Conservation (phyloP, 2,888 invertebrate species). For the Coelinius sp. region DNA sequence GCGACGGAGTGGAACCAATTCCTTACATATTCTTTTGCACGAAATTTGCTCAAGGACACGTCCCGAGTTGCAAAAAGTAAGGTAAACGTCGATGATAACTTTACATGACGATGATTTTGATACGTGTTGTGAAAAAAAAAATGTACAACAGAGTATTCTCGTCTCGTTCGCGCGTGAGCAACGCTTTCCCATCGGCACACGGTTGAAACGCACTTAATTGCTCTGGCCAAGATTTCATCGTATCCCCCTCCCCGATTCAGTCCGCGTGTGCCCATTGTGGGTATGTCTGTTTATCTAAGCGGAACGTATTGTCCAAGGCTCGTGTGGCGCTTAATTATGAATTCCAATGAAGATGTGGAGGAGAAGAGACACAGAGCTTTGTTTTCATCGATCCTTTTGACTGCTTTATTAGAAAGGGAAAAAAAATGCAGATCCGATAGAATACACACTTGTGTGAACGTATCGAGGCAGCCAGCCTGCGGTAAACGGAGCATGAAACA, state of each 20-base stretch:
- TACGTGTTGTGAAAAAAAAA: slow-evolving; percentile 23
- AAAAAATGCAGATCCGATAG: slow-evolving; percentile 8
- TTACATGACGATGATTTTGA: slow-evolving; percentile 30
- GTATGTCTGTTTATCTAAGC: not conserved
- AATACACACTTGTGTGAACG: slow-evolving; percentile 19
- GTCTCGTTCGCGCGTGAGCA: slow-evolving; percentile 46
- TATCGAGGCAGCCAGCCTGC: slow-evolving; percentile 46
- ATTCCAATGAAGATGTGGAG: slow-evolving; percentile 39
- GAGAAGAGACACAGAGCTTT: slow-evolving; percentile 29
- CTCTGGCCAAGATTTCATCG: slow-evolving; percentile 51
- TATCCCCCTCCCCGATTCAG: not conserved
- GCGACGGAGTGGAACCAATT: too few relatives aligned
- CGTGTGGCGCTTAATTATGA: slow-evolving; percentile 25
- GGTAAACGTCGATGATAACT: slow-evolving; percentile 27
- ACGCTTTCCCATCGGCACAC: slow-evolving; percentile 47
- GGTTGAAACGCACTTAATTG: slow-evolving; percentile 50
- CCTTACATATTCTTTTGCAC: too few relatives aligned
- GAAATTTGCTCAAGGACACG: too few relatives aligned
- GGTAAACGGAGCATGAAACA: slow-evolving; percentile 59
- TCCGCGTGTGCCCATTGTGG: not conserved
- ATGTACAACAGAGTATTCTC: slow-evolving; percentile 24
- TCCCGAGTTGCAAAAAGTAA: too few relatives aligned
- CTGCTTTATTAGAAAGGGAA: not conserved
- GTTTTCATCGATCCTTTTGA: not conserved
- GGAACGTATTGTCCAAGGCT: slow-evolving; percentile 37